Conservation (phyloP, 2,113 vertebrate species). For the Bubo blakistoni region DNA sequence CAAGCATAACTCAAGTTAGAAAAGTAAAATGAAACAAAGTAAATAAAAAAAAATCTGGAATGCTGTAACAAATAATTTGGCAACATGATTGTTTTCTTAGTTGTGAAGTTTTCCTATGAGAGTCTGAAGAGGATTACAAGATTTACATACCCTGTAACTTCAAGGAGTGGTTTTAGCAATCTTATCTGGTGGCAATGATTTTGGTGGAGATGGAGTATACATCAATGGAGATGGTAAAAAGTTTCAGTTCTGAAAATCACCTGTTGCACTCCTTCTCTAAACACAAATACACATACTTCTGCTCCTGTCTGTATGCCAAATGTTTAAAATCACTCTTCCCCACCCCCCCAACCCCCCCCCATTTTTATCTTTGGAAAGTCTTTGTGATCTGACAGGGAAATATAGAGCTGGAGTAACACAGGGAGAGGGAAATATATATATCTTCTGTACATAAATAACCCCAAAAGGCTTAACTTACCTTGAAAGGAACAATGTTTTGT, state of each 20-base stretch:
- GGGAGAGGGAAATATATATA: neutral
- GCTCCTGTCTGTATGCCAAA: neutral
- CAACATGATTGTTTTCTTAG: neutral
- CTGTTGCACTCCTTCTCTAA: neutral
- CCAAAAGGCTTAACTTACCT: neutral
- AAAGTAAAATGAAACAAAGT: neutral
- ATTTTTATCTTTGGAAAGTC: neutral
- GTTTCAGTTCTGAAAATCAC: neutral
- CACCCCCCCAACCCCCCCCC: accelerated
- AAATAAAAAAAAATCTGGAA: neutral
- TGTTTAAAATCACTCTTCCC: neutral
- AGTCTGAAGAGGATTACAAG: neutral
- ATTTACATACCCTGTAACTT: neutral
- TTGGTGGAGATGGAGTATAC: neutral
- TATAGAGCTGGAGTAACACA: accelerated
- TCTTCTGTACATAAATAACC: neutral
- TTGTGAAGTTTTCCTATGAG: neutral
- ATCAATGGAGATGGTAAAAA: neutral
- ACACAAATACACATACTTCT: neutral
- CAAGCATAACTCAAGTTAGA: neutral
- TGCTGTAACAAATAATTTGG: neutral
- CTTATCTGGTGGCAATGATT: neutral
- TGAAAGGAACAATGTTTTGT: neutral
- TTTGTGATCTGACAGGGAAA: neutral
- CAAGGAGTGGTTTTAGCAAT: neutral